A percentile compares a stretch with the other conserved stretches of the same genome.
phyloP scores from a whole-genome alignment of 2,797 vertebrate genomes.

The Amphiprion clarkii region DNA sequence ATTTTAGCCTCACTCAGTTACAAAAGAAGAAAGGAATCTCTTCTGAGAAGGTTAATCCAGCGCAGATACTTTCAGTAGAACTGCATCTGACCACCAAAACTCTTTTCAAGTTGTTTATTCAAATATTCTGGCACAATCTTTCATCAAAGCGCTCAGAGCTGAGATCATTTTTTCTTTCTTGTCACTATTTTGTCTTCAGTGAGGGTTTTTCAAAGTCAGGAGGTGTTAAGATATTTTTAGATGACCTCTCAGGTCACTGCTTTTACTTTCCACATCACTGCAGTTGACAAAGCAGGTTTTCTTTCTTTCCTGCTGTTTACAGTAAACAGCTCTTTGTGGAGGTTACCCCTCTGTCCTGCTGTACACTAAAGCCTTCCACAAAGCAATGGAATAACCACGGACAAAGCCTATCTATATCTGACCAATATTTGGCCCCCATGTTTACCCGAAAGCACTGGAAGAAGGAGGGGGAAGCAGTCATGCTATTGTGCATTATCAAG shows the following conservation, averaged over 20 bases:
- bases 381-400: conserved; percentile 36
- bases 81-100: not conserved
- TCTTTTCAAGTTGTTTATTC: not conserved
- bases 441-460: conserved; percentile 43
- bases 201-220: not conserved
- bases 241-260: not conserved
- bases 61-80: no score
- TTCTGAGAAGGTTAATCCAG: not conserved
- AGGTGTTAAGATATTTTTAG: not conserved
- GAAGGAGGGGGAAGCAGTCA: not conserved
- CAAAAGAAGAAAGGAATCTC: no score
- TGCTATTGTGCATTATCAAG: conserved; percentile 22
- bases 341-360: conserved; percentile 19
- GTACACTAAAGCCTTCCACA: conserved; percentile 39
- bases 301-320: conserved; percentile 17
- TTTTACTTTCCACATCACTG: conserved; percentile 13
- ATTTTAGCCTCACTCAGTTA: no score
- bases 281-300: not conserved
- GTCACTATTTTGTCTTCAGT: not conserved
- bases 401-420: conserved; percentile 45
- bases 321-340: conserved; percentile 11
- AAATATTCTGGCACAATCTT: no score
- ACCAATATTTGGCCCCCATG: conserved; percentile 33
- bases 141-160: not conserved
- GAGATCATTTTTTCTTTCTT: not conserved